A percentile compares a stretch with the other conserved stretches of the same genome.
phyloP scores from a whole-genome alignment of 2,888 invertebrate genomes.

The Polylopha cassiicola region DNA sequence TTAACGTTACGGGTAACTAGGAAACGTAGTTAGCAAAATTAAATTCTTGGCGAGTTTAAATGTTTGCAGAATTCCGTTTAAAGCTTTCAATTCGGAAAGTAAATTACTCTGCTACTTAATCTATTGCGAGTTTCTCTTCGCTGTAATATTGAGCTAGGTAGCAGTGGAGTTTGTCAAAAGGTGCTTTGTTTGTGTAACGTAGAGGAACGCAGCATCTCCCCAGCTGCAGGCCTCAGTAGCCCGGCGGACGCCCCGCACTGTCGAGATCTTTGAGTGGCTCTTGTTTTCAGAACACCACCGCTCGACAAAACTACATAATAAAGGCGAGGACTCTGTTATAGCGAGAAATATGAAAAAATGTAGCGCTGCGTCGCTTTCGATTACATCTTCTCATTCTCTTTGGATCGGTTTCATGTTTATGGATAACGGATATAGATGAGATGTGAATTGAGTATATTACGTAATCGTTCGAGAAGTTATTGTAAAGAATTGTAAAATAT shows the following conservation, averaged over 20 bases:
- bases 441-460: too few species aligned
- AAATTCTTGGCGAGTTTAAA: slow-evolving; percentile 3
- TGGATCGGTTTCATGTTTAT: too few species aligned
- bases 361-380: not conserved
- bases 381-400: not conserved
- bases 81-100: too few species aligned
- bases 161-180: slow-evolving; percentile 7
- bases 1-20: too few species aligned
- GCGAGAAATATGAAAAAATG: not conserved
- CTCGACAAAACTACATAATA: slow-evolving; percentile 13
- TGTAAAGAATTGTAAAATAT: too few species aligned
- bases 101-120: too few species aligned
- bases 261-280: slow-evolving; percentile 26
- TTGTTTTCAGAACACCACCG: slow-evolving; percentile 25
- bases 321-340: slow-evolving; percentile 6
- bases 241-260: slow-evolving; percentile 11
- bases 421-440: too few species aligned
- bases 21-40: slow-evolving; percentile 4
- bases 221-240: slow-evolving; percentile 13
- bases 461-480: too few species aligned
- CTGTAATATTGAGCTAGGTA: too few species aligned
- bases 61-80: slow-evolving; percentile 6
- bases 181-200: slow-evolving; percentile 7
- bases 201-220: slow-evolving; percentile 10
- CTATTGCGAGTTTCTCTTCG: not conserved